A percentile compares a stretch with the other conserved stretches of the same genome.
Conservation (phyloP, 2,888 invertebrate species). For the Papilio protenor region DNA sequence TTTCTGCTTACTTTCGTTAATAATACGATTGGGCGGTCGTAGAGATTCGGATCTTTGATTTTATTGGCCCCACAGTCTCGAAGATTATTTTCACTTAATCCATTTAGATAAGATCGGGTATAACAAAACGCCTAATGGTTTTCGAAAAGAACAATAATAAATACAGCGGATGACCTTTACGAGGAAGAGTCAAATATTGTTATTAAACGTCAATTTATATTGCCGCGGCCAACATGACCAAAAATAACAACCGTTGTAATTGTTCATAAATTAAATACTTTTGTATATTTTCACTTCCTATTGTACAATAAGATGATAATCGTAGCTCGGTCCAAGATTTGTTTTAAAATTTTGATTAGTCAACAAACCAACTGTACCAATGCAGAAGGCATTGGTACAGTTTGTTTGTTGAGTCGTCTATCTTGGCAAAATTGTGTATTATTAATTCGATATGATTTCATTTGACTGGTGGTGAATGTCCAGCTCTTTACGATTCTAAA, state of each 20-base stretch:
- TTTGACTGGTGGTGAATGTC: background rate
- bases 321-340: background rate
- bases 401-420: background rate
- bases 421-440: background rate
- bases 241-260: constrained; percentile 21
- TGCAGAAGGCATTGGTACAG: too few species aligned
- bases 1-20: constrained; percentile 41
- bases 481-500: background rate
- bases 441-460: background rate
- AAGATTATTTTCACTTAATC: constrained; percentile 67
- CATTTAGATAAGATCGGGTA: constrained; percentile 69
- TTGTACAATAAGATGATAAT: background rate
- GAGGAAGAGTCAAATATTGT: constrained; percentile 44
- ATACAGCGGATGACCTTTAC: constrained; percentile 45
- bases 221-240: constrained; percentile 26
- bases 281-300: constrained; percentile 8
- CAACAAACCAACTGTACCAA: too few species aligned
- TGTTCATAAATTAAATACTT: constrained; percentile 27
- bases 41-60: constrained; percentile 60
- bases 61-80: constrained; percentile 57
- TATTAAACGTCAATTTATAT: constrained; percentile 45
- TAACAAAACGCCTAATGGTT: constrained; percentile 59
- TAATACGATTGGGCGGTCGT: constrained; percentile 35
- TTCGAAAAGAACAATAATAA: constrained; percentile 60
- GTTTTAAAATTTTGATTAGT: background rate